phyloP scores from a whole-genome alignment of 2,888 invertebrate genomes.

The Pachydiplax longipennis region DNA sequence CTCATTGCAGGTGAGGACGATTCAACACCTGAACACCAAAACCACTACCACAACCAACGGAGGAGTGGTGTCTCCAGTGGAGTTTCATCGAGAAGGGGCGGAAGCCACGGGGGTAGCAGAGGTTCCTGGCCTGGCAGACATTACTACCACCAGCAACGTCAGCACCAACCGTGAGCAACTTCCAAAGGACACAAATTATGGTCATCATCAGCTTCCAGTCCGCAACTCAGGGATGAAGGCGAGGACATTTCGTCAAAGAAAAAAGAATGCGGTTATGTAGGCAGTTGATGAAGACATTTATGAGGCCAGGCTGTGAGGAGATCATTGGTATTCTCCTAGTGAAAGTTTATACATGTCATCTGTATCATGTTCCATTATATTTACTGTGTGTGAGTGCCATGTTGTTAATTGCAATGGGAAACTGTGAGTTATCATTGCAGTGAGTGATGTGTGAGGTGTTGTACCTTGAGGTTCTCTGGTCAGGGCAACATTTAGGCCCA shows the following conservation, averaged over 20 bases:
- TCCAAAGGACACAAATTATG: slow-evolving; percentile 28
- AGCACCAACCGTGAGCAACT: slow-evolving; percentile 28
- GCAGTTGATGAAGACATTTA: slow-evolving; percentile 8
- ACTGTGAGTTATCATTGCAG: slow-evolving; percentile 28
- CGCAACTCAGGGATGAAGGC: slow-evolving; percentile 44
- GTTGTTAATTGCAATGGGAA: slow-evolving; percentile 19
- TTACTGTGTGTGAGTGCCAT: slow-evolving; percentile 29
- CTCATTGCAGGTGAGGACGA: slow-evolving; percentile 43
- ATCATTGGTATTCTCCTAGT: slow-evolving; percentile 8
- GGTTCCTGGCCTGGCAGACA: slow-evolving; percentile 41
- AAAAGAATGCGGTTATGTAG: slow-evolving; percentile 38
- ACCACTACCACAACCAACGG: slow-evolving; percentile 23
- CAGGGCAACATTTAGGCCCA: slow-evolving; percentile 10
- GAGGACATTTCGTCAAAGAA: slow-evolving; percentile 41
- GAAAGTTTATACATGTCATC: slow-evolving; percentile 13
- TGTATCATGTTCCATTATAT: slow-evolving; percentile 35
- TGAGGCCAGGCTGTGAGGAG: slow-evolving; percentile 42
- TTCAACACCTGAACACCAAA: slow-evolving; percentile 35
- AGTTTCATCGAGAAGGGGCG: slow-evolving; percentile 17
- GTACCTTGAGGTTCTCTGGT: slow-evolving; percentile 20
- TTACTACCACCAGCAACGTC: slow-evolving; percentile 38
- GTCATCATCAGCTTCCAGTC: slow-evolving; percentile 40
- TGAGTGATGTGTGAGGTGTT: background rate
- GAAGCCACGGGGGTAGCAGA: slow-evolving; percentile 27
- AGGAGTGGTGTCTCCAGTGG: slow-evolving; percentile 28